Evolutionary conservation across 2,888 invertebrate species (phyloP).

Genomic region (Brachycybe producta): DNA sequence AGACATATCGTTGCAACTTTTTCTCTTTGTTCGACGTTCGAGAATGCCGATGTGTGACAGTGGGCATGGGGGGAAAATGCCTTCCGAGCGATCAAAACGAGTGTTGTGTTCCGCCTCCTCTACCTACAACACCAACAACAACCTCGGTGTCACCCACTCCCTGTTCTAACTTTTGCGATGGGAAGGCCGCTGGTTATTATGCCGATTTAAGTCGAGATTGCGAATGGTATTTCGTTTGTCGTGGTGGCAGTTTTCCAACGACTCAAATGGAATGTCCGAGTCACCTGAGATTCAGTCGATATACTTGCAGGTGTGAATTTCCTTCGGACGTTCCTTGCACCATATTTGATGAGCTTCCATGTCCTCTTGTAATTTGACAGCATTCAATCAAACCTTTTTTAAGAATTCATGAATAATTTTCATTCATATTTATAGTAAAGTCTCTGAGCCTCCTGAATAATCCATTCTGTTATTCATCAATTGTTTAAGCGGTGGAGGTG

Average conservation of each 20-base stretch:
- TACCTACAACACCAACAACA: neutral
- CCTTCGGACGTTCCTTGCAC: slow-evolving; percentile 8
- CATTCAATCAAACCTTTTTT: too few relatives aligned
- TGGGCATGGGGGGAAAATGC: neutral
- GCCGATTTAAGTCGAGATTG: slow-evolving; percentile 2
- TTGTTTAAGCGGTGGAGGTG: too few relatives aligned
- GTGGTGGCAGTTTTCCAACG: slow-evolving; percentile 2
- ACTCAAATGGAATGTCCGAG: slow-evolving; percentile 8
- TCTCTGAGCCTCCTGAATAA: too few relatives aligned
- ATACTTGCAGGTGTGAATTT: slow-evolving; percentile 6
- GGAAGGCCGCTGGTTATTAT: slow-evolving; percentile 7
- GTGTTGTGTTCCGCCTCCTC: neutral
- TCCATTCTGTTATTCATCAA: too few relatives aligned
- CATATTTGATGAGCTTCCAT: slow-evolving; percentile 3
- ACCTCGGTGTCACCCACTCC: neutral
- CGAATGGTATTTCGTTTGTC: slow-evolving; percentile 13
- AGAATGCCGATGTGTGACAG: neutral
- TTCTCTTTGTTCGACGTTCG: neutral
- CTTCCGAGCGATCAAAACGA: neutral
- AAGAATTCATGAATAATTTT: too few relatives aligned
- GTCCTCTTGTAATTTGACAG: too few relatives aligned
- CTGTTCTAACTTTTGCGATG: slow-evolving; percentile 4
- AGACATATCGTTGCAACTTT: too few relatives aligned
- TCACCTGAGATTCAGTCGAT: slow-evolving; percentile 5
- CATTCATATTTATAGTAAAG: too few relatives aligned